Conservation (phyloP, 2,113 vertebrate species). For the Gorsachius goisagi region DNA sequence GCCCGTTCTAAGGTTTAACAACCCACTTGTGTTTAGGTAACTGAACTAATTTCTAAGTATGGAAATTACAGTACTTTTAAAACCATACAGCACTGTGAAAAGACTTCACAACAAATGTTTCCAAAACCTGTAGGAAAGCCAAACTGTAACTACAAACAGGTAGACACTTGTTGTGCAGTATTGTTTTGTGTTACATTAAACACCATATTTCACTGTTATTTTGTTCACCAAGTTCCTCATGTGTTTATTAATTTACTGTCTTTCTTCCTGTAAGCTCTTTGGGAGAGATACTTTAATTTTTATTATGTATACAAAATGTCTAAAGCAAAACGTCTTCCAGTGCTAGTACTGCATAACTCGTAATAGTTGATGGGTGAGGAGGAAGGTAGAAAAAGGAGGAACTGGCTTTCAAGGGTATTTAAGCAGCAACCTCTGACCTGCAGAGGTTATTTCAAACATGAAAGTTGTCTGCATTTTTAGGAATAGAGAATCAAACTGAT, state of each 20-base stretch:
- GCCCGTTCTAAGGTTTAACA: too few species aligned
- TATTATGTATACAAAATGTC: neutral
- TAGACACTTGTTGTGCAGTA: neutral
- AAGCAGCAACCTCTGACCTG: neutral
- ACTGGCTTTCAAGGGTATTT: neutral
- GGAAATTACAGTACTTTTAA: neutral
- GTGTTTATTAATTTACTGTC: neutral
- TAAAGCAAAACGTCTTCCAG: neutral
- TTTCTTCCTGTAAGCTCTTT: neutral
- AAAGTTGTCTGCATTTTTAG: neutral
- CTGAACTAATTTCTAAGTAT: neutral
- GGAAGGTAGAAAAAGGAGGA: neutral
- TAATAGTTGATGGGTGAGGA: neutral
- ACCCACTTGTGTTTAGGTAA: neutral
- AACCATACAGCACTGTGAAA: neutral
- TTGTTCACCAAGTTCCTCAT: neutral
- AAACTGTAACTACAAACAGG: neutral
- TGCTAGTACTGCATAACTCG: neutral
- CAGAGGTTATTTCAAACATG: neutral
- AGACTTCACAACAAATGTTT: neutral
- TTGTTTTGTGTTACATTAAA: neutral
- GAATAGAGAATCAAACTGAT: neutral
- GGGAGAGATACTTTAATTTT: neutral
- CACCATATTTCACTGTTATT: neutral
- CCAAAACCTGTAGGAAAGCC: neutral